These are phyloP conservation scores for Cryptocephalus primarius DNA, from an alignment of 2,888 invertebrate species.

Conservation along the genomic window DNA sequence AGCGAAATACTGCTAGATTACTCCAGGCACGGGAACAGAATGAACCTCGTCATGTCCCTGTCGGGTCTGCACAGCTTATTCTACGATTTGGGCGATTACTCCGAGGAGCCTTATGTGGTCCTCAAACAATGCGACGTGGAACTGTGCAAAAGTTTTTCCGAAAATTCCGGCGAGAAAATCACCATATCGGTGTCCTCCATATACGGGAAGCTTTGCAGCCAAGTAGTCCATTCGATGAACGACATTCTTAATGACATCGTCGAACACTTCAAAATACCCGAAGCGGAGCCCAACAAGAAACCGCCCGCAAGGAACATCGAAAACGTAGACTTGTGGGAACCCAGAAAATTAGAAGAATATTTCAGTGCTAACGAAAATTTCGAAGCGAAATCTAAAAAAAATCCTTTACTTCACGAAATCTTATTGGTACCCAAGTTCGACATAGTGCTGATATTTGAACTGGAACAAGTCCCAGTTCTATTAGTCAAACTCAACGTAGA, in stretches of 20 bases:
- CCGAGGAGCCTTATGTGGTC: conserved; percentile 44
- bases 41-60: conserved; percentile 51
- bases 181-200: conserved; percentile 55
- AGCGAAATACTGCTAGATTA: conserved; percentile 61
- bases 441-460: conserved; percentile 51
- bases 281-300: conserved; percentile 8
- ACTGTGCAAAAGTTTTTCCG: conserved; percentile 49
- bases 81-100: conserved; percentile 28
- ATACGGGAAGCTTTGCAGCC: conserved; percentile 60
- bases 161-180: conserved; percentile 57
- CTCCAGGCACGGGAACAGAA: conserved; percentile 52
- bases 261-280: conserved; percentile 36
- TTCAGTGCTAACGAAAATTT: conserved; percentile 8
- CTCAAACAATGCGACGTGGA: conserved; percentile 62
- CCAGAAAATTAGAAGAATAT: conserved; percentile 47
- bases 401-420: conserved; percentile 11
- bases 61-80: conserved; percentile 47
- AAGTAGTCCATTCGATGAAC: conserved; percentile 59
- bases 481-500: conserved; percentile 47
- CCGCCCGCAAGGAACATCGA: conserved; percentile 10
- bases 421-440: conserved; percentile 40
- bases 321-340: conserved; percentile 54
- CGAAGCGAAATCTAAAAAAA: conserved; percentile 11
- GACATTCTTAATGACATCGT: conserved; percentile 40
- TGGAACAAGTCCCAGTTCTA: conserved; percentile 49